A percentile compares a stretch with the other conserved stretches of the same genome.
phyloP scores from a whole-genome alignment of 2,888 invertebrate genomes.

The Lepidocyrtoides sp. region DNA sequence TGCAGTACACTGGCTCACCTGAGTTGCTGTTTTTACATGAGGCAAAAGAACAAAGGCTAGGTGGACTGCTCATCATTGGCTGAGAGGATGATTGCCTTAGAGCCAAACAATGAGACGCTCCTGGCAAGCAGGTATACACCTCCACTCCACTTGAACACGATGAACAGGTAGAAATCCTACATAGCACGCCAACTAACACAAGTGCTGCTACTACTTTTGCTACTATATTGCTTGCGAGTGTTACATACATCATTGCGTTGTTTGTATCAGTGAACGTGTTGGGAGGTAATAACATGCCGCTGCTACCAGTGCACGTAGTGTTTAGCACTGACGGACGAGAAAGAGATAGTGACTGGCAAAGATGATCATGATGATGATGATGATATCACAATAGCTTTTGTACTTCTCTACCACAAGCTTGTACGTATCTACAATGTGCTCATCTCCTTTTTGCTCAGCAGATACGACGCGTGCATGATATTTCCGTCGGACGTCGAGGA shows the following conservation, averaged over 20 bases:
- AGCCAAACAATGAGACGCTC: conserved; percentile 57
- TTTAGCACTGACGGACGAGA: neutral
- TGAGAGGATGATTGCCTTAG: conserved; percentile 53
- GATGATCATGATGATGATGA: conserved; percentile 32
- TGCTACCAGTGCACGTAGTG: neutral
- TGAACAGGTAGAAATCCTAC: conserved; percentile 39
- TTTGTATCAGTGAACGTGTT: conserved; percentile 9
- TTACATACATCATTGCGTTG: neutral
- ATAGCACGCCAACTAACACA: neutral
- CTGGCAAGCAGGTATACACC: conserved; percentile 45
- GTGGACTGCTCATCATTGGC: conserved; percentile 46
- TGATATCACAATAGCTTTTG: conserved; percentile 62
- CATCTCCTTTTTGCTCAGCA: conserved; percentile 16
- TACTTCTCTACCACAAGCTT: conserved; percentile 33
- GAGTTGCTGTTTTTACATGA: neutral
- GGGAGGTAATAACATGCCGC: neutral
- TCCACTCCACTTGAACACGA: conserved; percentile 2
- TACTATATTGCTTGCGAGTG: neutral
- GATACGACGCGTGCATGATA: conserved; percentile 43
- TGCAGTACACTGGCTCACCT: conserved; percentile 21
- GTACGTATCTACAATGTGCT: neutral
- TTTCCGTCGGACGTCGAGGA: conserved; percentile 60
- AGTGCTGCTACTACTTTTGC: neutral
- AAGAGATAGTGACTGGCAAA: conserved; percentile 3
- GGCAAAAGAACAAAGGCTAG: conserved; percentile 24